Conservation (phyloP, 2,888 invertebrate species). For the Tenthredo notha region DNA sequence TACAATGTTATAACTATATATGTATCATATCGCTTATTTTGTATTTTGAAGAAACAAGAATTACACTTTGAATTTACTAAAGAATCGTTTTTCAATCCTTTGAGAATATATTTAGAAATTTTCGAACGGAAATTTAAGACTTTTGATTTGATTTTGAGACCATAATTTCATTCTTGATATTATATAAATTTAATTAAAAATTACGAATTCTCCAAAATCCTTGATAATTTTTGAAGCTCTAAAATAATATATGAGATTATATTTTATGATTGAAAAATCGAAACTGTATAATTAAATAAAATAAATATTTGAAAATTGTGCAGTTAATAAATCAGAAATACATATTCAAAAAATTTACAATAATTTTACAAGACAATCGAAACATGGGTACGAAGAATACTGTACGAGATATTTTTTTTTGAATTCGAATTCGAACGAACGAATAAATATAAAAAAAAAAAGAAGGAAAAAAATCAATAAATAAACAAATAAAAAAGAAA, state of each 20-base stretch:
- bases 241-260: not conserved
- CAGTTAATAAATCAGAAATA: not conserved
- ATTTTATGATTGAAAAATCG: not conserved
- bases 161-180: not conserved
- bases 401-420: not conserved
- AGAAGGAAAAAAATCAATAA: not conserved
- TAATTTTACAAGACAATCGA: constrained; percentile 37
- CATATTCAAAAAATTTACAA: not conserved
- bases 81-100: not conserved
- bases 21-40: constrained; percentile 7
- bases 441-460: not conserved
- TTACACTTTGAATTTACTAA: not conserved
- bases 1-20: constrained; percentile 17
- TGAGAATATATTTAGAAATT: no score
- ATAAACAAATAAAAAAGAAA: no score
- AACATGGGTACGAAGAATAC: not conserved
- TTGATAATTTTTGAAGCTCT: not conserved
- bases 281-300: not conserved
- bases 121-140: not conserved
- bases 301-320: not conserved
- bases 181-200: not conserved
- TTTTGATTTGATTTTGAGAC: no score
- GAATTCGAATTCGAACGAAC: not conserved
- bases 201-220: not conserved
- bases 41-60: not conserved